Base-by-base conservation (phyloP, 2,113 vertebrate genomes). In the Phycodurus eques region DNA sequence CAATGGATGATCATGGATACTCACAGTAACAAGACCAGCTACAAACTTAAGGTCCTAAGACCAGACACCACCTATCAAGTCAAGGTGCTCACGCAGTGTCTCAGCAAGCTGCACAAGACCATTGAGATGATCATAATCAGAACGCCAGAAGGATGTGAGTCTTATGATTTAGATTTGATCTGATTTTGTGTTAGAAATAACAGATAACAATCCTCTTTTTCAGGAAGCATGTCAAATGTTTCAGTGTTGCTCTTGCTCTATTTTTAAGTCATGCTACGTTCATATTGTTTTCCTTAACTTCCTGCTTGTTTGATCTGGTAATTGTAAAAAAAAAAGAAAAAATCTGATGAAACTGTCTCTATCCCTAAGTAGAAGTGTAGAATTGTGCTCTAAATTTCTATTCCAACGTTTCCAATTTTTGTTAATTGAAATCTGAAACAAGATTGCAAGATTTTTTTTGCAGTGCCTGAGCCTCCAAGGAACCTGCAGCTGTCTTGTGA, bases 11-110 rank as follows among this genome's bases (percentile, higher is more conserved):
- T 74, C 0, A 80, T 98, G 88, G 97, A 99, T 80, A 97, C 96
- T 0, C 95, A 98, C 87, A 98, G 95, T 90, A 98, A 94, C 85
- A 99, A 98, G 87, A 95, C 94, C 56, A 95, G 90, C 85, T 90
- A 90, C 0, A 81, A 93, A 0, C 82, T 99, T 79, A 96, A 90
- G 0, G 93, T 98, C 19, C 87, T 99, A 69, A 94, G 95, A 70
- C 98, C 98, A 0, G 98, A 98, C 80, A 95, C 94, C 79, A 98
- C 94, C 0, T 99, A 99, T 70, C 96, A 98, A 39, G 94, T 96
- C 49, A 99, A 99, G 67, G 95, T 98, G 15, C 95, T 97, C 77
- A 96, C 96, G 5, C 96, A 98, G 80, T 98, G 97, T 39, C 93
- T 98, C 82, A 96, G 91, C 85, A 91, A 93, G 79, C 77, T 92